A percentile compares a stretch with the other conserved stretches of the same genome.
Conservation (phyloP, 2,888 invertebrate genomes). For the Tenthredo distinguenda region DNA sequence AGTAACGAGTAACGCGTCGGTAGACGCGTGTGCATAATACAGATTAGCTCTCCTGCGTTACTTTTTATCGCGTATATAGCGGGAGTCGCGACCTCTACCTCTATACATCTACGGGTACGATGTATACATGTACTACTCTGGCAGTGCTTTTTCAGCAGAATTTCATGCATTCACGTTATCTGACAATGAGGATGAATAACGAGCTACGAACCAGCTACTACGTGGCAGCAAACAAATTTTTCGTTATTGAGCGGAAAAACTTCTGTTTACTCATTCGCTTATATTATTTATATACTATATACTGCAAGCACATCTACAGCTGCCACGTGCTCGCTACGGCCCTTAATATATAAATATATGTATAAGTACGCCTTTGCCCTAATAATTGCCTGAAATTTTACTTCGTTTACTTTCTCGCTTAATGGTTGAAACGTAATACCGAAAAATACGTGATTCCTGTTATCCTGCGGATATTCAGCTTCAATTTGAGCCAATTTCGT, state of each 20-base stretch:
- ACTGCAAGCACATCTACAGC: neutral
- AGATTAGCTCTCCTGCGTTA: conserved; percentile 44
- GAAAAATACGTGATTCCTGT: neutral
- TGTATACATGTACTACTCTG: neutral
- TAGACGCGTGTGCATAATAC: conserved; percentile 36
- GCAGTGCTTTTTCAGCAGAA: conserved; percentile 44
- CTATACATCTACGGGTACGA: neutral
- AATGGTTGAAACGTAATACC: neutral
- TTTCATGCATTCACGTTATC: conserved; percentile 34
- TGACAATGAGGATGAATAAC: conserved; percentile 44
- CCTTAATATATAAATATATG: neutral
- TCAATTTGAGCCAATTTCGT: neutral
- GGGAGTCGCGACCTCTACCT: neutral
- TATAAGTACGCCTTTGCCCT: neutral
- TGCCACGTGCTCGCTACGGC: neutral
- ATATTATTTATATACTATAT: neutral
- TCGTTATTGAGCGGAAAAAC: neutral
- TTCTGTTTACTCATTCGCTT: neutral
- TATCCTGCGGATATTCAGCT: neutral
- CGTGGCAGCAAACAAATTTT: conserved; percentile 6
- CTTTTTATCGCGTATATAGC: conserved; percentile 27
- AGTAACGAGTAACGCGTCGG: neutral
- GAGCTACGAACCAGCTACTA: neutral
- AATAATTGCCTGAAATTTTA: conserved; percentile 1
- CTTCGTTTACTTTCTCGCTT: neutral